Percentiles rank a stretch among this genome's conserved stretches.
Evolutionary conservation across 2,888 invertebrate genomes (phyloP).

Genomic region (Nephrocerus scutellatus): DNA sequence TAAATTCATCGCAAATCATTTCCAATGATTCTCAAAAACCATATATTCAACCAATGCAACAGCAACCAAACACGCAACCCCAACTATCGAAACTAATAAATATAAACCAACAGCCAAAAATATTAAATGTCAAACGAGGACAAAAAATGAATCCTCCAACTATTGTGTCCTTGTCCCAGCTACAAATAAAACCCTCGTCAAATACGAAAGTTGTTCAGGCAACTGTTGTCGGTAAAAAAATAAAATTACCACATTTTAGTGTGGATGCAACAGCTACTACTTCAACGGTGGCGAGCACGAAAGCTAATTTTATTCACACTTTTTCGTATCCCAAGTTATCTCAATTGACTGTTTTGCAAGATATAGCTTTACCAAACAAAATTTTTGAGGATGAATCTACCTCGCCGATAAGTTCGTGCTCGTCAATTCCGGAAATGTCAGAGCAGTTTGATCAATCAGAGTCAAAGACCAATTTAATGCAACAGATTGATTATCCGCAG

Average conservation of each 20-base stretch:
- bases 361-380: conserved; percentile 57
- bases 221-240: conserved; percentile 41
- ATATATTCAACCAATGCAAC: conserved; percentile 19
- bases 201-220: conserved; percentile 48
- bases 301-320: conserved; percentile 45
- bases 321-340: too few relatives aligned
- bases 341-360: conserved; percentile 51
- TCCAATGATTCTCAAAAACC: conserved; percentile 26
- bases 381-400: conserved; percentile 62
- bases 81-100: conserved; percentile 32
- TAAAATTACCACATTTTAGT: conserved; percentile 31
- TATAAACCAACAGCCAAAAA: conserved; percentile 31
- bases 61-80: conserved; percentile 16
- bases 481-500: too few relatives aligned
- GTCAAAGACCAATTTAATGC: too few relatives aligned
- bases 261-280: conserved; percentile 25
- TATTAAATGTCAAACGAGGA: conserved; percentile 35
- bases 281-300: too few relatives aligned
- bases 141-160: conserved; percentile 41
- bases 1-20: conserved; percentile 34
- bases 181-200: conserved; percentile 41
- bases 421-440: too few relatives aligned
- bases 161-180: conserved; percentile 41
- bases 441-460: too few relatives aligned
- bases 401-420: too few relatives aligned